Evolutionary conservation across 2,888 invertebrate genomes (phyloP), one percentile per base, ranked within the genome.

Genomic region (Dicranocentrus wangi): DNA sequence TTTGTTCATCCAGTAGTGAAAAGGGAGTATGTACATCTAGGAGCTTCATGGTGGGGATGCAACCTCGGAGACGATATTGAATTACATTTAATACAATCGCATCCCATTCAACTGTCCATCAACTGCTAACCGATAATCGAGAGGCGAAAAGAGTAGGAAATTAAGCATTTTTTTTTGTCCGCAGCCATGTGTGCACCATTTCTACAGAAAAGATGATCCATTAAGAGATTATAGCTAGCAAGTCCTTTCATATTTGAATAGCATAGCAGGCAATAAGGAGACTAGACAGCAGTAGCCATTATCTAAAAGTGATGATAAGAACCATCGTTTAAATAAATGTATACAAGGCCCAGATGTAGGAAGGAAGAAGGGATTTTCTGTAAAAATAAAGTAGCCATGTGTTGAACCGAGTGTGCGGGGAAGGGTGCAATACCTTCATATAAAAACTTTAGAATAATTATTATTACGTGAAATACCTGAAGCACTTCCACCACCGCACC

Each of bases 51-150:
- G 5, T 17, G 17, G 15, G n/a, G 47, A 19, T 58, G 15, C 21
- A 10, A 21, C 58, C 10, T 58, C 3, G 23, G 2, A 58, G 2
- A 58, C 5, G 23, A 25, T 32, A 63, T 65, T 10, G 73, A 73
- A 39, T 73, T 63, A 66, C 66, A 39, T 39, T 19, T 21, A 43
- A 42, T 47, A 47, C 47, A 25, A 68, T 63, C 39, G 42, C 70
- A 61, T 77, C 70, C 77, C 27, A 77, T 70, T 77, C 53, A 77
- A 63, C 43, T 47, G 77, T 77, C 77, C 53, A 77, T 77, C 70
- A 77, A 42, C n/a, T 17, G 47, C 5, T n/a, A 8, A 13, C 7
- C 8, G 13, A 8, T 8, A 42, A 66, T n/a, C 42, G 43, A 5
- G 27, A 68, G 61, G 65, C 55, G 25, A 70, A 70, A 47, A 66